Base-by-base conservation (phyloP, 2,888 invertebrate species). In the Andrena fulva region DNA sequence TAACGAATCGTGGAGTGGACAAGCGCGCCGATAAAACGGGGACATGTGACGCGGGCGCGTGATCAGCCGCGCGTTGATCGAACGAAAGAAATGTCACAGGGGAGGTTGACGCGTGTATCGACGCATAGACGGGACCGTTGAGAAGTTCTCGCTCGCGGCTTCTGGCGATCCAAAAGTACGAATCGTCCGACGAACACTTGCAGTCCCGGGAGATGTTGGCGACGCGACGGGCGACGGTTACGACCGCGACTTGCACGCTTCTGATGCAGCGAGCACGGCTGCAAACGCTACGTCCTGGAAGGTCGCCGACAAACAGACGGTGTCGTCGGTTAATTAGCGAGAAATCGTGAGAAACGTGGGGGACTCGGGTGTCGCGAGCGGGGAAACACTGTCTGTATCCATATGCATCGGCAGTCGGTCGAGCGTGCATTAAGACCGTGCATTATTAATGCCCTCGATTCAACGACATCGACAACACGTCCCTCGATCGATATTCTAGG, bases 261-360 rank as follows among this genome's bases (percentile, higher is more conserved):
- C 70, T 68, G 81, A 16, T 50, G 29, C 48, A 54, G 48, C 35
- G 48, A 52, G 54, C 8, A 2, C 1, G n/a, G 12, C 6, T 27
- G 24, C 10, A 12, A 6, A 10, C n/a, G 48, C 6, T 29, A 35
- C 48, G 62, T 48, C 10, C 56, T 6, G 27, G 60, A 67, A 70
- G 48, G 42, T 29, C 48, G 64, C 29, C 80, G 80, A 67, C 66
- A 68, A 75, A 81, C 82, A 59, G 16, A 59, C 50, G 56, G 35
- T 70, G 69, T 74, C 69, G 42, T 63, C 31, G 74, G 16, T 50
- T 71, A 81, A 82, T 82, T 82, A 82, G 82, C 82, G 82, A 63
- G 68, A 72, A 35, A 80, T 56, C 63, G 80, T 80, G 80, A 80
- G 63, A 80, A 80, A 73, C 73, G 72, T 67, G 33, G 68, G 62